These are phyloP conservation scores for Lophura nycthemera DNA, from an alignment of 2,113 vertebrate genomes.

Conservation along the genomic window DNA sequence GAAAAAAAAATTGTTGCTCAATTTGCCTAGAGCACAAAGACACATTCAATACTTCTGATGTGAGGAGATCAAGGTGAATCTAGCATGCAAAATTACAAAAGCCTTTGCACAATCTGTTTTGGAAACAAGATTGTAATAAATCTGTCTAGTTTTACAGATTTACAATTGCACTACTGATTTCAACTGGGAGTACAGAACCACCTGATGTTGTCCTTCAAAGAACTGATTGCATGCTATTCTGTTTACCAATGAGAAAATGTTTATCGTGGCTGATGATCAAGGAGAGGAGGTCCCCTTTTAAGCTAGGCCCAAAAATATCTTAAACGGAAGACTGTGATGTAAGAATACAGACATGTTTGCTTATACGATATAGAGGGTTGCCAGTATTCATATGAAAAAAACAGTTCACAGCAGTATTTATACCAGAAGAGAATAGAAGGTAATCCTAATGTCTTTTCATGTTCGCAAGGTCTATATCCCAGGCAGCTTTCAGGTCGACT, in stretches of 20 bases:
- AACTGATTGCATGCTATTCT: neutral
- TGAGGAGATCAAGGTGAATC: neutral
- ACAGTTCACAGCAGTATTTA: neutral
- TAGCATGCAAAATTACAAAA: neutral
- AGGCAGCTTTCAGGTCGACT: neutral
- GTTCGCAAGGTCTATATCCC: neutral
- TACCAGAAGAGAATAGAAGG: neutral
- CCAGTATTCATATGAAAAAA: neutral
- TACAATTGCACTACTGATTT: neutral
- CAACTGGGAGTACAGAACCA: neutral
- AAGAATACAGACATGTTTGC: neutral
- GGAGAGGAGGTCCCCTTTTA: neutral
- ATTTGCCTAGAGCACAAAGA: neutral
- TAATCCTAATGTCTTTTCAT: neutral
- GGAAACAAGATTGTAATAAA: neutral
- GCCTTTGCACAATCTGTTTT: neutral
- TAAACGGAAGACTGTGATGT: neutral
- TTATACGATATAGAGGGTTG: neutral
- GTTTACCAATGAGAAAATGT: neutral
- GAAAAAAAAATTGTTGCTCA: neutral
- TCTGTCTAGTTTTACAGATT: neutral
- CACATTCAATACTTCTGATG: neutral
- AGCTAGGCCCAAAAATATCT: neutral
- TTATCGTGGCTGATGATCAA: neutral
- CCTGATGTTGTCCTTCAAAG: neutral